phyloP scores from a whole-genome alignment of 1,140 invertebrate species.

The Achatina immaculata region DNA sequence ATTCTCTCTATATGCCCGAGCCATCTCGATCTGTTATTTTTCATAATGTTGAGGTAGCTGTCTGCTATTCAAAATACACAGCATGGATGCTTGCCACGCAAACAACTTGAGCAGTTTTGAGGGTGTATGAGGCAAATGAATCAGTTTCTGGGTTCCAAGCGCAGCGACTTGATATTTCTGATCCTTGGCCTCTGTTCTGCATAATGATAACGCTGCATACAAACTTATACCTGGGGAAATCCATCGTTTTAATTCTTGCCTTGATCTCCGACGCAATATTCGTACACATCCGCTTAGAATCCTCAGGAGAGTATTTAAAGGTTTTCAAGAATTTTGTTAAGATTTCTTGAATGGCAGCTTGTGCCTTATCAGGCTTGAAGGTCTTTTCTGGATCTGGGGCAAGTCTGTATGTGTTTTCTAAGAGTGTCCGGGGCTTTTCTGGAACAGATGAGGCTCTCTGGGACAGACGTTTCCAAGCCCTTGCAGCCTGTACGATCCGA shows the following conservation, averaged over 20 bases:
- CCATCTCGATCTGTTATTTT: no score
- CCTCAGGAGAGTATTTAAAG: slow-evolving; percentile 46
- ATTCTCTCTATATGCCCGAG: no score
- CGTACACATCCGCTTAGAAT: slow-evolving; percentile 44
- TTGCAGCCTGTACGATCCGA: slow-evolving; percentile 49
- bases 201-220: slow-evolving; percentile 62
- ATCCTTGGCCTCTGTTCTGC: slow-evolving; percentile 61
- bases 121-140: slow-evolving; percentile 57
- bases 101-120: slow-evolving; percentile 52
- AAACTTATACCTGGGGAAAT: slow-evolving; percentile 62
- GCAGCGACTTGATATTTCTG: slow-evolving; percentile 56
- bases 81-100: slow-evolving; percentile 60
- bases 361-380: slow-evolving; percentile 10
- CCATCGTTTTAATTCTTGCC: slow-evolving; percentile 49
- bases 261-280: slow-evolving; percentile 50
- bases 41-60: no score
- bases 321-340: slow-evolving; percentile 42
- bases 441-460: slow-evolving; percentile 12
- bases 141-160: slow-evolving; percentile 59
- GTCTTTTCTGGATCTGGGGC: slow-evolving; percentile 41
- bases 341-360: slow-evolving; percentile 30
- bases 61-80: slow-evolving; percentile 64
- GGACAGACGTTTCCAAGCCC: slow-evolving; percentile 49
- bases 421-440: slow-evolving; percentile 22
- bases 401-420: slow-evolving; percentile 58